Evolutionary conservation across 2,888 invertebrate species (phyloP).

Genomic region (Platycnemis pennipes): DNA sequence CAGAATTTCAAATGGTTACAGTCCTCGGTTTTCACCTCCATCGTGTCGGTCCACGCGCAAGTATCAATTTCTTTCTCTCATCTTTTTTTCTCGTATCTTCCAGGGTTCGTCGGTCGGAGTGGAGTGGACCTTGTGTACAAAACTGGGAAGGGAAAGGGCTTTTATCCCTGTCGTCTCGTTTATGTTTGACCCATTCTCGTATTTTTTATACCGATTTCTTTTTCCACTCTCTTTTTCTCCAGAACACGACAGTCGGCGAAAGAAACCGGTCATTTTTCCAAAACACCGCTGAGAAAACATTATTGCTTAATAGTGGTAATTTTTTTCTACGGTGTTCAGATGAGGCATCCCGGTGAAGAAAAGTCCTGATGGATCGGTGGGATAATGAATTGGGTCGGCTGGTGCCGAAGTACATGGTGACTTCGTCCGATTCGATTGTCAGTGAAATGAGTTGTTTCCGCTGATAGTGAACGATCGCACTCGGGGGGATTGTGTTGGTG

Average conservation of each 20-base stretch:
- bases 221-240: not conserved
- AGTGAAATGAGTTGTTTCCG: not conserved
- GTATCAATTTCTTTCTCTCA: not conserved
- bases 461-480: not conserved
- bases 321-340: slow-evolving; percentile 14
- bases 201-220: not conserved
- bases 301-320: not conserved
- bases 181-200: not conserved
- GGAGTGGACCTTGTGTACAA: not conserved
- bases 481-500: not conserved
- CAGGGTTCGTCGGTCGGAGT: not conserved
- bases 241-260: not conserved
- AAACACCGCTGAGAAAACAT: slow-evolving; percentile 8
- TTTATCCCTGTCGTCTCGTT: not conserved
- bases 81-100: not conserved
- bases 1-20: not conserved
- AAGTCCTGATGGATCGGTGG: not conserved
- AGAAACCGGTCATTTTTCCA: slow-evolving; percentile 37
- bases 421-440: not conserved
- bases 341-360: not conserved
- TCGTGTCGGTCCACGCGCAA: not conserved
- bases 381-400: slow-evolving; percentile 34
- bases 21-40: not conserved
- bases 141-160: not conserved
- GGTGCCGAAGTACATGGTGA: not conserved